Evolutionary conservation across 2,888 invertebrate species (phyloP).

Genomic region (Ashinkailepas kermadecensis): DNA sequence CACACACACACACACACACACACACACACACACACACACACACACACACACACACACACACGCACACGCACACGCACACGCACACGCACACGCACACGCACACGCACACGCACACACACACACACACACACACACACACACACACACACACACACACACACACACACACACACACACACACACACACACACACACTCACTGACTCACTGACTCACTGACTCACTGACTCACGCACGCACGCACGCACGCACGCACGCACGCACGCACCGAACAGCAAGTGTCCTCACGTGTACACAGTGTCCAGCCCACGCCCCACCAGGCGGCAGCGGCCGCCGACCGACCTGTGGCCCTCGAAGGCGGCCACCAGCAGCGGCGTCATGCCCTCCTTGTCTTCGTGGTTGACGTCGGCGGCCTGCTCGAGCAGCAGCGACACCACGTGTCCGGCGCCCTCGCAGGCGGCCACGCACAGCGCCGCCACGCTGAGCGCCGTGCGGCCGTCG

Average conservation of each 20-base stretch:
- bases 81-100: neutral
- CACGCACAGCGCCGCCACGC: constrained; percentile 78
- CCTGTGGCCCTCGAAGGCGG: constrained; percentile 85
- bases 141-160: too few species aligned
- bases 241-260: neutral
- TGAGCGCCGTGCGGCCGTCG: constrained; percentile 58
- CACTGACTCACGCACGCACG: neutral
- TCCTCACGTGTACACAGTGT: too few species aligned
- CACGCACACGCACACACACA: too few species aligned
- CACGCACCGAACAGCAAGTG: neutral
- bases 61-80: too few species aligned
- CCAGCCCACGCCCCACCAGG: too few species aligned
- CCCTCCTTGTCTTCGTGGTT: constrained; percentile 75
- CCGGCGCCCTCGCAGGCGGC: constrained; percentile 57
- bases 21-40: too few species aligned
- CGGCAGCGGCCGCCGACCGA: constrained; percentile 39
- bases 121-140: too few species aligned
- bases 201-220: neutral
- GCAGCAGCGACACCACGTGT: constrained; percentile 52
- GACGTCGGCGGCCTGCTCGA: constrained; percentile 75
- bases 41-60: too few species aligned
- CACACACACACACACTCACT: neutral
- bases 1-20: too few species aligned
- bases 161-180: too few species aligned
- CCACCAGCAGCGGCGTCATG: constrained; percentile 79